Base-by-base conservation (phyloP, 2,113 vertebrate species). In the Ciconia boyciana region DNA sequence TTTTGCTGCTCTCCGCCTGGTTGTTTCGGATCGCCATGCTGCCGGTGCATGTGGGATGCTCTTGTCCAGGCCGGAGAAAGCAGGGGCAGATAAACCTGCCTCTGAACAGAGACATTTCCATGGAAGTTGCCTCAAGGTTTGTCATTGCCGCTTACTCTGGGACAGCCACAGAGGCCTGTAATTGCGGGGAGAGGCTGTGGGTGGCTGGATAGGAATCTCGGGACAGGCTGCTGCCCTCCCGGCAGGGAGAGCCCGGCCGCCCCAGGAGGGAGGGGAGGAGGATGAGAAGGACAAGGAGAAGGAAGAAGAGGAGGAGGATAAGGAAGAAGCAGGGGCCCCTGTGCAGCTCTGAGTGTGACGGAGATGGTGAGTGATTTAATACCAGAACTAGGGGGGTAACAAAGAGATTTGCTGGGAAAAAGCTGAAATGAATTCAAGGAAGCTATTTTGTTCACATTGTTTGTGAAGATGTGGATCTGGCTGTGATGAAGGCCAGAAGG, bases 141-240 rank as follows among this genome's bases (percentile, higher is more conserved):
- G 86, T 87, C 89, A 65, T 79, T 65, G 87, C 61, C 16, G 9
- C 86, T 52, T 52, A 70, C 64, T 46, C 89, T 82, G 91, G 81
- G 94, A 70, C 91, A 84, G 69, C 77, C 1, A 0, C 9, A 2
- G 69, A 87, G 89, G 29, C 83, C 89, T 94, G 32, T 97, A 97
- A 96, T 96, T 95, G 93, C 4, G 9, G 93, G 95, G 91, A 95
- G 91, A 97, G 91, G 87, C 89, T 48, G 76, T 14, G 6, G 93
- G 77, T 1, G 13, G 81, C 71, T 16, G 7, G 66, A 76, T 93
- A 46, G 71, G 65, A 48, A 91, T 74, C 91, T 79, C 1, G 10
- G 94, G 90, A 66, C 26, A 55, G 80, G 60, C 7, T 83, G 89
- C 66, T 94, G 86, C 91, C 83, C 86, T 94, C 72, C 69, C 0